Evolutionary conservation across 2,113 vertebrate genomes (phyloP).

Genomic region (Fregetta grallaria): DNA sequence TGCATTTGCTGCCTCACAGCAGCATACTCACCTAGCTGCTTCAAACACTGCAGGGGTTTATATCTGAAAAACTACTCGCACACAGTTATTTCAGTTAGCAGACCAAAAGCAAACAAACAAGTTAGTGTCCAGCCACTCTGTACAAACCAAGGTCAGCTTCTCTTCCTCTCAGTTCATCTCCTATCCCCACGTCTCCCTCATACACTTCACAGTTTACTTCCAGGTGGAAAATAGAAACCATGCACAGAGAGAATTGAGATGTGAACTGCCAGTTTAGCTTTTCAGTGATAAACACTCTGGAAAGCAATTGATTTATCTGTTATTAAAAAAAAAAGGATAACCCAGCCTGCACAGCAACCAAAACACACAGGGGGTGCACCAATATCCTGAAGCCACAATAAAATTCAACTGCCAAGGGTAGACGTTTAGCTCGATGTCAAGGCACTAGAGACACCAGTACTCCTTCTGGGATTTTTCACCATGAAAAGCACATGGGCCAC

Average conservation of each 20-base stretch:
- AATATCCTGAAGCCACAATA: neutral
- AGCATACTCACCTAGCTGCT: neutral
- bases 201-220: neutral
- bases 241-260: neutral
- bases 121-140: neutral
- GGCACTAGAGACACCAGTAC: neutral
- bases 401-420: neutral
- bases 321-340: neutral
- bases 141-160: neutral
- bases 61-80: neutral
- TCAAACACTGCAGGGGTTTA: neutral
- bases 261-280: neutral
- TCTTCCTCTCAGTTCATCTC: neutral
- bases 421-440: neutral
- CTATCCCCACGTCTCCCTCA: too few relatives aligned
- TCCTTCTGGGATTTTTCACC: neutral
- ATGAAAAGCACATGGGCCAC: neutral
- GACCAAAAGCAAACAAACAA: neutral
- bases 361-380: neutral
- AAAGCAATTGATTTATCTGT: neutral
- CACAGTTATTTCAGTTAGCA: neutral
- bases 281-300: neutral
- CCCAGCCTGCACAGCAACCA: neutral
- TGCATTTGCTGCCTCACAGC: neutral
- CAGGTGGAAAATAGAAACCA: neutral